These are phyloP conservation scores for Spheniscus mendiculus DNA, from an alignment of 2,113 vertebrate species.

Conservation along the genomic window DNA sequence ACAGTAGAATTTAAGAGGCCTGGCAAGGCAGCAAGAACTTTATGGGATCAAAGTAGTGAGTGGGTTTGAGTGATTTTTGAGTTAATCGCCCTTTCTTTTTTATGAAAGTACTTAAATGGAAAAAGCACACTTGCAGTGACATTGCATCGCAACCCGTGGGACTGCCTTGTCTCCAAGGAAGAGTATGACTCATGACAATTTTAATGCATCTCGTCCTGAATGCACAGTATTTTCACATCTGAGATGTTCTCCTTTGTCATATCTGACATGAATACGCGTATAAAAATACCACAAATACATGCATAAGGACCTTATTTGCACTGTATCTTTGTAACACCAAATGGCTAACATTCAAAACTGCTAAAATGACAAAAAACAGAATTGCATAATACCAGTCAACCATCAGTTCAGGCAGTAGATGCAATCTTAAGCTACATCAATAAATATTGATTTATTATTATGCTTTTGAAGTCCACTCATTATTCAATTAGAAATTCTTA, in stretches of 20 bases:
- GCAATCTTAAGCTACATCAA: neutral
- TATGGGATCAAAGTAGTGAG: neutral
- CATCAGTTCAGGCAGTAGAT: neutral
- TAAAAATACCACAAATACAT: neutral
- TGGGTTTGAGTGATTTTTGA: neutral
- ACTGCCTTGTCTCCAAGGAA: neutral
- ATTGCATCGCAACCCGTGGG: neutral
- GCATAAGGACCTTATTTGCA: neutral
- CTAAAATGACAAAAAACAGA: neutral
- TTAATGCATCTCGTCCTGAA: neutral
- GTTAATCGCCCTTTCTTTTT: neutral
- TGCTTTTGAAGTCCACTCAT: neutral
- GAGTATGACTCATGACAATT: neutral
- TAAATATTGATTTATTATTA: neutral
- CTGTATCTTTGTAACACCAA: neutral
- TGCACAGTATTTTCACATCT: neutral
- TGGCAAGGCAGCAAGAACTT: neutral
- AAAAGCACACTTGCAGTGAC: neutral
- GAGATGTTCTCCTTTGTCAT: neutral
- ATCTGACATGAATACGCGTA: neutral
- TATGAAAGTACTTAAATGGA: neutral
- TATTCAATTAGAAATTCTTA: neutral
- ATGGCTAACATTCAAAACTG: neutral
- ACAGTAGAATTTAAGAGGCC: too few species aligned
- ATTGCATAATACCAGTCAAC: neutral